These are phyloP conservation scores for Tympanoctomys barrerae DNA, from an alignment of 2,797 vertebrate genomes.

Conservation along the genomic window DNA sequence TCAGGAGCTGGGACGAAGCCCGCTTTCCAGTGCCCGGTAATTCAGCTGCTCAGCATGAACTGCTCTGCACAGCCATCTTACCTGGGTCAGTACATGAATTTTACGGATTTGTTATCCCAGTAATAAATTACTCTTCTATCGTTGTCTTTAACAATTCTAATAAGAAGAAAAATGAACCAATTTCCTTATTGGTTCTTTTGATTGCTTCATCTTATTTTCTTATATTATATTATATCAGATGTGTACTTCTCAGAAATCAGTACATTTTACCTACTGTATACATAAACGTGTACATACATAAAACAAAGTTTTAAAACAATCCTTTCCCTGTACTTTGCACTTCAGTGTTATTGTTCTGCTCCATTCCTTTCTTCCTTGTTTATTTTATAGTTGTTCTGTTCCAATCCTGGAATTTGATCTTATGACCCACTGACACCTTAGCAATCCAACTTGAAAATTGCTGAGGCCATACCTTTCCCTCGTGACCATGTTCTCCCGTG, in stretches of 20 bases:
- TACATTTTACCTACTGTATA: background rate
- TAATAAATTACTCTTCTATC: constrained; percentile 8
- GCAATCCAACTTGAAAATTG: constrained; percentile 35
- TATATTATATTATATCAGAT: background rate
- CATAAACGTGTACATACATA: background rate
- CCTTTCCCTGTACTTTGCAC: background rate
- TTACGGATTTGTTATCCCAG: background rate
- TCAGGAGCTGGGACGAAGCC: background rate
- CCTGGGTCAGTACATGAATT: background rate
- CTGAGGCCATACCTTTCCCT: background rate
- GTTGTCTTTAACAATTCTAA: background rate
- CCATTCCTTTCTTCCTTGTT: background rate
- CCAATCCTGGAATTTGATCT: constrained; percentile 36
- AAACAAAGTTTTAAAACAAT: background rate
- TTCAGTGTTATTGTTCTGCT: background rate
- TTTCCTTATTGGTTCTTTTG: background rate
- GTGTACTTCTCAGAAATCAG: background rate
- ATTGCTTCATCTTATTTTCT: background rate
- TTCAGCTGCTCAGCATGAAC: background rate
- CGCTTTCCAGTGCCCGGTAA: background rate
- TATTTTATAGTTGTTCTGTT: background rate
- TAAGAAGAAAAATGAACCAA: background rate
- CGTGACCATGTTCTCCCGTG: background rate
- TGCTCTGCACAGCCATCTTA: background rate
- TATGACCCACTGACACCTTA: background rate